Conservation (phyloP, 2,888 invertebrate species). For the Gibbula magus region DNA sequence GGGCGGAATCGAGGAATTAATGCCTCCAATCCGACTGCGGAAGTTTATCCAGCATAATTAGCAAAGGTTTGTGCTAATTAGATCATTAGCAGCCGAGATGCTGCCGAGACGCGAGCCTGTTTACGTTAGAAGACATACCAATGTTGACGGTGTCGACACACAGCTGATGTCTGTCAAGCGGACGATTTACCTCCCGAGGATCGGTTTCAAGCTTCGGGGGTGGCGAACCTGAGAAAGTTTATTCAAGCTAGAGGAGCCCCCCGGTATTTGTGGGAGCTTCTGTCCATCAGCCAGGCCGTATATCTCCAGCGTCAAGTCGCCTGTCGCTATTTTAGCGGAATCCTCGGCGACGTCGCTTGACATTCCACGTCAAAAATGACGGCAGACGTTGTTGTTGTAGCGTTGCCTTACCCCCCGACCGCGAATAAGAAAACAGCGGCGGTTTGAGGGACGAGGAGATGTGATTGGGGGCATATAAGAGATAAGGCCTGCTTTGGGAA, state of each 20-base stretch:
- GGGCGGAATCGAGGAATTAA: too few relatives aligned
- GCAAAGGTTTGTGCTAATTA: background rate
- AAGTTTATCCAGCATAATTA: slow-evolving; percentile 1
- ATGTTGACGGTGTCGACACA: background rate
- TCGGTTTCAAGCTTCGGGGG: background rate
- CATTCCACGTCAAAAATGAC: slow-evolving; percentile 23
- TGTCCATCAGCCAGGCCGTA: slow-evolving; percentile 15
- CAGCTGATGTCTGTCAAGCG: slow-evolving; percentile 11
- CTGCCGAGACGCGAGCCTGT: background rate
- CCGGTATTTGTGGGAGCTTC: background rate
- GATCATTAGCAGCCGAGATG: background rate
- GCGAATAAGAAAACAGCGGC: background rate
- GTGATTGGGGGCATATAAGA: background rate
- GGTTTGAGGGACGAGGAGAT: background rate
- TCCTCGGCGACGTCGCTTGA: background rate
- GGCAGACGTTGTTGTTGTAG: slow-evolving; percentile 11
- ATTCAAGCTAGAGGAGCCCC: background rate
- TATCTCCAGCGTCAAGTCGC: slow-evolving; percentile 9
- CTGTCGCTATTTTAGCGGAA: background rate
- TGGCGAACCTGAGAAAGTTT: slow-evolving; percentile 5
- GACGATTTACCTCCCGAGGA: slow-evolving; percentile 4
- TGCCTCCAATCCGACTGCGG: too few relatives aligned
- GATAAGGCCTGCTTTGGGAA: slow-evolving; percentile 3
- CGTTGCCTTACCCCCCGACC: background rate
- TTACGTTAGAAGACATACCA: background rate